Percentiles rank a stretch among this genome's conserved stretches.
phyloP scores from a whole-genome alignment of 2,113 vertebrate genomes.

The Rousettus leschenaultii region DNA sequence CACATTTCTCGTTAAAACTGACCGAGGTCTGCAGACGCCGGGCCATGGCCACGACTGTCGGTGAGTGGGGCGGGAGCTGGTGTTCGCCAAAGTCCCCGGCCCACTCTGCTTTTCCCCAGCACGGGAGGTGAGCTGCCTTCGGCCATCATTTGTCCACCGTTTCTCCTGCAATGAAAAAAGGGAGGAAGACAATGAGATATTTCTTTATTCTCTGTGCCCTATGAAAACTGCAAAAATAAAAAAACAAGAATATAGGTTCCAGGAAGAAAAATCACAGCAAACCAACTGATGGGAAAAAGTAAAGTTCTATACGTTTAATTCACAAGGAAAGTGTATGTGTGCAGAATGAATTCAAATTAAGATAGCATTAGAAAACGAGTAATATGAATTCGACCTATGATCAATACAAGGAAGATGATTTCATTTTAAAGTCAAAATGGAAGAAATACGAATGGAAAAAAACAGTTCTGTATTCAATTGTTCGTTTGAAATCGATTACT shows the following conservation, averaged over 20 bases:
- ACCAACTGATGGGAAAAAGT: not conserved
- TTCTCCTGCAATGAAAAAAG: too few relatives aligned
- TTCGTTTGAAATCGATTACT: too few relatives aligned
- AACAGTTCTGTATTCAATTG: too few relatives aligned
- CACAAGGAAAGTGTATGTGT: not conserved
- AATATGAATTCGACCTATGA: not conserved
- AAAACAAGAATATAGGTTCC: not conserved
- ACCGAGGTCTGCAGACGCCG: accelerated
- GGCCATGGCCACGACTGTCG: accelerated
- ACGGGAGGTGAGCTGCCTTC: too few relatives aligned
- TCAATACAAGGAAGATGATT: not conserved
- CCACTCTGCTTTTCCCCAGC: accelerated
- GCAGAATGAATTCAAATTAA: not conserved
- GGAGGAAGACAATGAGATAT: not conserved
- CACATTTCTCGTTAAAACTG: not conserved
- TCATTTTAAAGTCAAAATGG: too few relatives aligned
- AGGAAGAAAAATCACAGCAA: not conserved
- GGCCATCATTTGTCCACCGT: too few relatives aligned
- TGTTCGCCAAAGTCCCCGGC: accelerated
- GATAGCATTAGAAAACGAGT: not conserved
- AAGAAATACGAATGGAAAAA: too few relatives aligned
- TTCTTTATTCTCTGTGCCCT: not conserved
- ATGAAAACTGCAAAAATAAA: not conserved
- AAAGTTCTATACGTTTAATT: not conserved
- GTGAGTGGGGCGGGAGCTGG: too few relatives aligned